Base-by-base conservation (phyloP, 2,113 vertebrate species). In the Stigmatopora nigra region DNA sequence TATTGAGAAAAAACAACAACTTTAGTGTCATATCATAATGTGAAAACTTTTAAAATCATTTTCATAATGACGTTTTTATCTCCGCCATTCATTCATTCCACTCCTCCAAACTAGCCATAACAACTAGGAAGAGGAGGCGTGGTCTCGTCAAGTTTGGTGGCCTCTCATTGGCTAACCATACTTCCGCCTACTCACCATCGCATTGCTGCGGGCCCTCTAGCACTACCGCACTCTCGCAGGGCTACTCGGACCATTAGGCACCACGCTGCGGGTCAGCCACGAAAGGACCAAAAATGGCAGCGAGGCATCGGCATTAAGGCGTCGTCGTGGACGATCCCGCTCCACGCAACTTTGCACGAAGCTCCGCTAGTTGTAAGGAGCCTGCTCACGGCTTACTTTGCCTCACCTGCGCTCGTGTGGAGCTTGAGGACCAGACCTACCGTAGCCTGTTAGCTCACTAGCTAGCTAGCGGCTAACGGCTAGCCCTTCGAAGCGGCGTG, bases 111-210 rank as follows among this genome's bases (percentile, higher is more conserved):
- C 90, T 89, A 89, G 89, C 89, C 86, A 69, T 10, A 81, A 76
- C 74, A 78, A 65, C n/a, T 13, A 48, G n/a, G 69, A 64, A 31
- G 19, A 19, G 10, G 61, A 68, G 84, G 80, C 79, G 75, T 78
- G 64, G 76, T 48, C 73, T 36, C 31, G 57, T 41, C 71, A 71
- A 0, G 85, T 87, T 90, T 67, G 89, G 87, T 86, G 90, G 87
- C 87, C 78, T 53, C 71, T 72, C 68, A 72, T 84, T 84, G 83
- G 87, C 79, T 77, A 82, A 80, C 89, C 80, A 22, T 90, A 88
- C 82, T 89, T 81, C 88, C 87, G 73, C 87, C 90, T 87, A 84
- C 85, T 80, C 66, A 3, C 19, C 53, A 56, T 15, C 14, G 41
- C 73, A 41, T 75, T 31, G 14, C 19, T 15, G 38, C 14, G 19